Evolutionary conservation across 2,888 invertebrate species (phyloP).

Genomic region (Drosophila lutescens): DNA sequence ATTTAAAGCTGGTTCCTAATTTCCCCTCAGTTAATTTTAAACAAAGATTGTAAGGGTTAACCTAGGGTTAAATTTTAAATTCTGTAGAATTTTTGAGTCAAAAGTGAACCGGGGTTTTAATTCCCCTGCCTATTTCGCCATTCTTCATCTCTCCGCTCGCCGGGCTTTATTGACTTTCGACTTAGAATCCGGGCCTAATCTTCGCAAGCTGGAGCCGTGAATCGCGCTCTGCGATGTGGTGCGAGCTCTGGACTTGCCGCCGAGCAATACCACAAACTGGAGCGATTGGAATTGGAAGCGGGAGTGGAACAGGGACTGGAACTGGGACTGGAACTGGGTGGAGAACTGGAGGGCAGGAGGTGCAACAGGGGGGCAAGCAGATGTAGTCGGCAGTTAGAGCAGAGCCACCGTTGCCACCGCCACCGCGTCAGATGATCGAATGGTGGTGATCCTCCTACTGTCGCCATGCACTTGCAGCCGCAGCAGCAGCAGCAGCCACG

Average conservation of each 20-base stretch:
- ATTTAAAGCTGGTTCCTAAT: no score
- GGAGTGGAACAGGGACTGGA: constrained; percentile 22
- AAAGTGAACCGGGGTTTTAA: not conserved
- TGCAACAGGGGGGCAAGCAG: constrained; percentile 31
- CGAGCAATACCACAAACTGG: constrained; percentile 29
- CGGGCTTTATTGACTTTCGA: not conserved
- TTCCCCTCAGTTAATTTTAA: no score
- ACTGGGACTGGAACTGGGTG: not conserved
- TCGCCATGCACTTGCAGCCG: constrained; percentile 82
- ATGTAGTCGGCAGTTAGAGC: constrained; percentile 59
- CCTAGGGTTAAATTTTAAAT: no score
- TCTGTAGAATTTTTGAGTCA: no score
- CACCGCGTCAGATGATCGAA: constrained; percentile 84
- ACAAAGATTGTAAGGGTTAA: no score
- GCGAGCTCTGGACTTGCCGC: constrained; percentile 32
- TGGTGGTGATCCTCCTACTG: constrained; percentile 85
- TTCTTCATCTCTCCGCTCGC: constrained; percentile 1
- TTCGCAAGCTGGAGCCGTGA: constrained; percentile 26
- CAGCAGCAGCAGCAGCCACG: constrained; percentile 66
- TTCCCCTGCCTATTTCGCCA: not conserved
- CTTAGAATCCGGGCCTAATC: constrained; percentile 17
- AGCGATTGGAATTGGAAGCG: constrained; percentile 25
- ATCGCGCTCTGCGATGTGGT: constrained; percentile 37
- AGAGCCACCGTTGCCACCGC: constrained; percentile 49
- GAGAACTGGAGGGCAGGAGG: constrained; percentile 7